phyloP scores from a whole-genome alignment of 2,888 invertebrate genomes.

The Opisthograptis luteolata region DNA sequence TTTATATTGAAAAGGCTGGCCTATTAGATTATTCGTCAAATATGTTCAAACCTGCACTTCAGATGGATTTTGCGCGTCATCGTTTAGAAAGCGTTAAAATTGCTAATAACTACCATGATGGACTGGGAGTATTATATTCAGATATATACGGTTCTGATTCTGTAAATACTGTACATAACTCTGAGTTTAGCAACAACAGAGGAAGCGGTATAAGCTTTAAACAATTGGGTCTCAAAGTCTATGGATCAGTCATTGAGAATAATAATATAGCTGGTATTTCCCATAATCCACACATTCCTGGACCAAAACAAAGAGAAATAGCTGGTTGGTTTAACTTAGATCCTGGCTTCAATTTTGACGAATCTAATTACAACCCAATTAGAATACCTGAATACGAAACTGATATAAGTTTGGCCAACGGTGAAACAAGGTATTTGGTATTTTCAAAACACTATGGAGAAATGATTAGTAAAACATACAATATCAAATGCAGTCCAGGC shows the following conservation, averaged over 20 bases:
- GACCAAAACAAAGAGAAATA: slow-evolving; percentile 93
- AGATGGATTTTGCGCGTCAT: slow-evolving; percentile 93
- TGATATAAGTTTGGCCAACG: slow-evolving; percentile 86
- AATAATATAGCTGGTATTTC: slow-evolving; percentile 95
- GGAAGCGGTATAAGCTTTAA: slow-evolving; percentile 96
- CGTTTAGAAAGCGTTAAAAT: slow-evolving; percentile 92
- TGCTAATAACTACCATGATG: slow-evolving; percentile 95
- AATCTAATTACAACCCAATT: slow-evolving; percentile 90
- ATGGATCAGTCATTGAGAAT: slow-evolving; percentile 91
- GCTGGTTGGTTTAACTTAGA: slow-evolving; percentile 95
- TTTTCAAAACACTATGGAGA: slow-evolving; percentile 87
- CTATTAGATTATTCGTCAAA: slow-evolving; percentile 96
- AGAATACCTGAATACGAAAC: slow-evolving; percentile 87
- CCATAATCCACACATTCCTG: slow-evolving; percentile 95
- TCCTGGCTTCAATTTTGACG: slow-evolving; percentile 86
- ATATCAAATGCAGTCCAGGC: slow-evolving; percentile 89
- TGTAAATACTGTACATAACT: slow-evolving; percentile 92
- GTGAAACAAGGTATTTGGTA: slow-evolving; percentile 91
- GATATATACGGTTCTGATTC: slow-evolving; percentile 95
- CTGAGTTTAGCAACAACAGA: slow-evolving; percentile 92
- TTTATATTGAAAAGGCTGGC: slow-evolving; percentile 96
- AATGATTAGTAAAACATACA: slow-evolving; percentile 83
- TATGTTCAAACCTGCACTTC: slow-evolving; percentile 93
- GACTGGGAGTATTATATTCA: slow-evolving; percentile 96
- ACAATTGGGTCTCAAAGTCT: slow-evolving; percentile 92